Evolutionary conservation across 2,888 invertebrate species (phyloP).

Genomic region (Agonopterix subpropinquella): DNA sequence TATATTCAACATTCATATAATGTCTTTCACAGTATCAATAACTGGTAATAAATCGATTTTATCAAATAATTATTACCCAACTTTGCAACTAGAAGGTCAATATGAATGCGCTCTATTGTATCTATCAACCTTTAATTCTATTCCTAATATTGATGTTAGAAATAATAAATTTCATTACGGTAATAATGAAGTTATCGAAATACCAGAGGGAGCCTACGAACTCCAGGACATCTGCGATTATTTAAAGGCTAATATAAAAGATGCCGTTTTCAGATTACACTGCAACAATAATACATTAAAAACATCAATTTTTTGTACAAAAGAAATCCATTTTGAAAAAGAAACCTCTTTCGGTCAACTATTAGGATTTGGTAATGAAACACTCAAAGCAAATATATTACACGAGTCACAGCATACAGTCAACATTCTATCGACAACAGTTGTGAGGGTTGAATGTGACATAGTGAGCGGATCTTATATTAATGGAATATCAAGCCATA

Average conservation of each 20-base stretch:
- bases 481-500: too few relatives aligned
- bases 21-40: constrained; percentile 19
- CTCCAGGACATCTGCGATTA: constrained; percentile 12
- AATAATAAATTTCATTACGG: constrained; percentile 30
- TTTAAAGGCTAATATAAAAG: constrained; percentile 9
- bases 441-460: constrained; percentile 9
- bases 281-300: constrained; percentile 28
- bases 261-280: constrained; percentile 1
- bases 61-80: constrained; percentile 8
- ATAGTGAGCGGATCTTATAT: constrained; percentile 20
- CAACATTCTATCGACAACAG: constrained; percentile 7
- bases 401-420: too few relatives aligned
- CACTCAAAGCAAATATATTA: too few relatives aligned
- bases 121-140: constrained; percentile 17
- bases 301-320: constrained; percentile 8
- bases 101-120: constrained; percentile 16
- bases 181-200: constrained; percentile 16
- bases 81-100: constrained; percentile 8
- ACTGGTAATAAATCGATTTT: constrained; percentile 13
- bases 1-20: constrained; percentile 1
- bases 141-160: constrained; percentile 27
- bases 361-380: constrained; percentile 4
- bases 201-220: constrained; percentile 21
- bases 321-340: constrained; percentile 6
- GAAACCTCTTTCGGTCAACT: constrained; percentile 3